Evolutionary conservation across 1,140 invertebrate species (phyloP).

Genomic region (Saccostrea cuccullata): DNA sequence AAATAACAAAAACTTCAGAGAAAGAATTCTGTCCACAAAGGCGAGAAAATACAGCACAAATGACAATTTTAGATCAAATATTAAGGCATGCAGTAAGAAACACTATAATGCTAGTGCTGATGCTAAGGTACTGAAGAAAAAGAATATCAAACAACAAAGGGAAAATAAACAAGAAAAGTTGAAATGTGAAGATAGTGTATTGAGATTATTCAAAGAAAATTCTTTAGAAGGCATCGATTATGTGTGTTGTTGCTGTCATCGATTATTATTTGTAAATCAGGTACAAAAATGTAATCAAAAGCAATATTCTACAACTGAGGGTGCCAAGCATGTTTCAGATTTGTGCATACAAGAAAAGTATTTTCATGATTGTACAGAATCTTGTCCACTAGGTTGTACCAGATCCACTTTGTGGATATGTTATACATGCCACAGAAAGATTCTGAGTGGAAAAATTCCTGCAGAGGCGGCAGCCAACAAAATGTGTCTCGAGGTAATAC

Average conservation of each 20-base stretch:
- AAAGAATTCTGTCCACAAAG: no score
- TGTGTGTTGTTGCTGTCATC: conserved; percentile 36
- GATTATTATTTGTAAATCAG: conserved; percentile 39
- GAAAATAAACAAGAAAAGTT: background rate
- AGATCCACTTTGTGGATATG: background rate
- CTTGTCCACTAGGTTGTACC: background rate
- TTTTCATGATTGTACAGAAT: conserved; percentile 24
- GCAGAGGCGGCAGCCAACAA: background rate
- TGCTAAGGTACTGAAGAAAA: conserved; percentile 14
- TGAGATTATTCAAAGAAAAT: background rate
- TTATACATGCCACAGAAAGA: conserved; percentile 25
- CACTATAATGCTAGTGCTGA: background rate
- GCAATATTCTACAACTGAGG: conserved; percentile 2
- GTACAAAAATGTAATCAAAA: conserved; percentile 24
- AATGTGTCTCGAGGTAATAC: no score
- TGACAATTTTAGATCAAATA: no score
- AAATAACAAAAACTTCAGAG: no score
- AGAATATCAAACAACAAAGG: background rate
- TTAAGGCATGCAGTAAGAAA: no score
- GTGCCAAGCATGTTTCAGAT: background rate
- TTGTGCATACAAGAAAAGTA: conserved; percentile 6
- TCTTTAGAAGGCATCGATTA: background rate
- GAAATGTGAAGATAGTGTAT: background rate
- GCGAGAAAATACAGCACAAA: no score
- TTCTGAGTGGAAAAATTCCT: background rate